Percentiles rank a stretch among this genome's conserved stretches.
phyloP scores from a whole-genome alignment of 2,797 vertebrate species.

The Protosalanx chinensis region DNA sequence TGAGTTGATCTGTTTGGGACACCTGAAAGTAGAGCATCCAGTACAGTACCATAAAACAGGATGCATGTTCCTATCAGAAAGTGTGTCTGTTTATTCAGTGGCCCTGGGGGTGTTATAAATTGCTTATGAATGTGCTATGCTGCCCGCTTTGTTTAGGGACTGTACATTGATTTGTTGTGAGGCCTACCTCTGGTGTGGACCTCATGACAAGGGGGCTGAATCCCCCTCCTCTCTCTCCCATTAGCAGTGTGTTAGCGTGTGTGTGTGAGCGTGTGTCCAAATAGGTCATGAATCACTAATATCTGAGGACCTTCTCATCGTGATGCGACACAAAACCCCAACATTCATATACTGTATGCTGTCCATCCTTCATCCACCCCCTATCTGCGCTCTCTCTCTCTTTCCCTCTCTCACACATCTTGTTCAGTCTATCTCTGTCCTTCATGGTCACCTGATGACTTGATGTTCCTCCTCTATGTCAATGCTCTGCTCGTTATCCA shows the following conservation, averaged over 20 bases:
- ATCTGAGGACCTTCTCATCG: no score
- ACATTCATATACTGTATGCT: no score
- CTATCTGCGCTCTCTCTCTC: no score
- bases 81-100: constrained; percentile 48
- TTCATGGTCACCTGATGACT: no score
- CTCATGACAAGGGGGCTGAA: background rate
- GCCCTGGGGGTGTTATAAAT: constrained; percentile 42
- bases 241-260: background rate
- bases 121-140: constrained; percentile 59
- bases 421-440: background rate
- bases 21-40: no score
- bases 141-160: constrained; percentile 55
- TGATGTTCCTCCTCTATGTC: background rate
- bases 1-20: no score
- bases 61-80: no score
- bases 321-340: no score
- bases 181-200: background rate
- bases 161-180: constrained; percentile 18
- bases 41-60: no score
- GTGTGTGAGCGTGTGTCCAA: background rate
- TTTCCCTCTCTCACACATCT: background rate
- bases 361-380: no score
- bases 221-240: background rate
- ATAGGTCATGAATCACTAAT: no score
- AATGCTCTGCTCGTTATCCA: constrained; percentile 14